Percentiles rank a stretch among this genome's conserved stretches.
Conservation (phyloP, 2,797 vertebrate genomes). For the Leptodactylus fallax region DNA sequence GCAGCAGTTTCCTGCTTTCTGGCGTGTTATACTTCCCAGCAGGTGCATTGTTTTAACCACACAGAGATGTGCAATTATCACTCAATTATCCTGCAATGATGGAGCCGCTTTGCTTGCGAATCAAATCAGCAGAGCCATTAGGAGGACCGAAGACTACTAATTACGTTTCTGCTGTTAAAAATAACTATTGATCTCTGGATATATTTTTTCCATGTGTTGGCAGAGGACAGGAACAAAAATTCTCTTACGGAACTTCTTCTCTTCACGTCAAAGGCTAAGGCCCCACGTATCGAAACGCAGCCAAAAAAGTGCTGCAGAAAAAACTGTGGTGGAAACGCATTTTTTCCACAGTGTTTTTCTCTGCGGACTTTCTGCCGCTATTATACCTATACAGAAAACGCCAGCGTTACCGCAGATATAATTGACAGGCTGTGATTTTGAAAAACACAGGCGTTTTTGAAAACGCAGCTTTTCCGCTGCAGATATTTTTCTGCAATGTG, state of each 20-base stretch:
- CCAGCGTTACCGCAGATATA: too few species aligned
- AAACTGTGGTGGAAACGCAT: too few species aligned
- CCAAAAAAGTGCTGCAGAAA: too few species aligned
- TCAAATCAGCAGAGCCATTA: constrained; percentile 52
- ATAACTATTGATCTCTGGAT: constrained; percentile 47
- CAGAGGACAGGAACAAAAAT: not conserved
- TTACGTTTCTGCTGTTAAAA: constrained; percentile 54
- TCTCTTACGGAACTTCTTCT: not conserved
- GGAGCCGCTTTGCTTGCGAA: constrained; percentile 38
- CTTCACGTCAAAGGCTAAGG: not conserved
- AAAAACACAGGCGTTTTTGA: too few species aligned
- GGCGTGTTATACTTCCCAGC: constrained; percentile 39
- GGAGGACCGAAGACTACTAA: constrained; percentile 41
- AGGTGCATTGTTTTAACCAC: constrained; percentile 56
- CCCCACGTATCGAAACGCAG: too few species aligned
- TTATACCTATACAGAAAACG: too few species aligned
- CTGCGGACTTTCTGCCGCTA: too few species aligned
- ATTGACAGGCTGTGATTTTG: too few species aligned
- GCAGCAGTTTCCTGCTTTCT: constrained; percentile 41
- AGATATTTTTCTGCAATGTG: too few species aligned
- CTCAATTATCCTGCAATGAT: constrained; percentile 57
- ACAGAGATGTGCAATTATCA: constrained; percentile 59
- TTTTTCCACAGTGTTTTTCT: too few species aligned
- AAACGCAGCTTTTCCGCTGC: too few species aligned
- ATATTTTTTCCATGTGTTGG: constrained; percentile 26